Conservation (phyloP, 2,113 vertebrate genomes). For the Crotalus horridus region DNA sequence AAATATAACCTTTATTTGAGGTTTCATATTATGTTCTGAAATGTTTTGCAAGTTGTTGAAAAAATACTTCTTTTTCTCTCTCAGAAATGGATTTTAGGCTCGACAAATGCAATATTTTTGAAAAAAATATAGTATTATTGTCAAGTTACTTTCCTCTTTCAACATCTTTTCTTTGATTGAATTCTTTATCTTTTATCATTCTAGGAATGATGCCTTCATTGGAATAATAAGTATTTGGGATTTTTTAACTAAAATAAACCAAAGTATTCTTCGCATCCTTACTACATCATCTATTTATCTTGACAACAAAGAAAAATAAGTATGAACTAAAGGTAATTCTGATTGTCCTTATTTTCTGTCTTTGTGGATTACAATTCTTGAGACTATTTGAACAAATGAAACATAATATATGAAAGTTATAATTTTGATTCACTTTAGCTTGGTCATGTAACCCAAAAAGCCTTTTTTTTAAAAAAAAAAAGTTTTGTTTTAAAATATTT, state of each 20-base stretch:
- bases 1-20: background rate
- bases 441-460: background rate
- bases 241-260: constrained; percentile 7
- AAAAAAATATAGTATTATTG: background rate
- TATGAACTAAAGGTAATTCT: constrained; percentile 7
- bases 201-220: background rate
- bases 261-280: background rate
- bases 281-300: background rate
- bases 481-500: background rate
- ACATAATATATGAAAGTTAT: background rate
- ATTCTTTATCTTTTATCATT: background rate
- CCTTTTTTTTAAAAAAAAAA: background rate
- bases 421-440: background rate
- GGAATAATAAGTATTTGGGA: background rate
- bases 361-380: background rate
- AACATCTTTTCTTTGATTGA: background rate
- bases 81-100: background rate
- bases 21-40: background rate
- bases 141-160: background rate
- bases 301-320: background rate
- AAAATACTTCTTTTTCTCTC: background rate
- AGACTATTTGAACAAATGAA: background rate
- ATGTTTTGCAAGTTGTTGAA: background rate
- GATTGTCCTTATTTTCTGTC: background rate
- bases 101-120: background rate